A percentile compares a stretch with the other conserved stretches of the same genome.
These are phyloP conservation scores for Eilema sororculum DNA, from an alignment of 2,888 invertebrate species.

Conservation along the genomic window DNA sequence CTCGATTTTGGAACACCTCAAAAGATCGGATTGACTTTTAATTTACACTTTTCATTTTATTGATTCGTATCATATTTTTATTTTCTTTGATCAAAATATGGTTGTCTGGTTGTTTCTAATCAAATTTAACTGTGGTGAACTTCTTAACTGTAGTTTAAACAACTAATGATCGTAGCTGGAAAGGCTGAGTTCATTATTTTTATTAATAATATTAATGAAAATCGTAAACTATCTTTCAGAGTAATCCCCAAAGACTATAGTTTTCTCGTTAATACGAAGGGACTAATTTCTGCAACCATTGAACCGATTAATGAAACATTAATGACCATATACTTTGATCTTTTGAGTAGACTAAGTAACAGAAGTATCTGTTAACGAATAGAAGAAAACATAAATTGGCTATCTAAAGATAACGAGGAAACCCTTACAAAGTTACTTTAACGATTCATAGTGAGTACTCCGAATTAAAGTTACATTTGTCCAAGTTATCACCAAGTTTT, in stretches of 20 bases:
- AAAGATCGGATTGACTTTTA: too few relatives aligned
- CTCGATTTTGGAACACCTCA: too few relatives aligned
- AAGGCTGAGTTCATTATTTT: too few relatives aligned
- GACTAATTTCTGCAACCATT: conserved; percentile 26
- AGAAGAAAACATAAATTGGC: conserved; percentile 17
- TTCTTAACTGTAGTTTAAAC: too few relatives aligned
- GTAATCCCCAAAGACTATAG: neutral
- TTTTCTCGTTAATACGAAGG: neutral
- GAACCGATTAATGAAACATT: conserved; percentile 30
- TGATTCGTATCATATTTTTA: too few relatives aligned
- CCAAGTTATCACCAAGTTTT: neutral
- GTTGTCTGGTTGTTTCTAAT: too few relatives aligned
- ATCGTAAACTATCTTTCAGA: too few relatives aligned
- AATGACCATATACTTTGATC: conserved; percentile 30
- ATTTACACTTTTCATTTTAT: too few relatives aligned
- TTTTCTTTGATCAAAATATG: too few relatives aligned
- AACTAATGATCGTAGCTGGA: too few relatives aligned
- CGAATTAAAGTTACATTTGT: conserved; percentile 9
- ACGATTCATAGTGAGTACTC: conserved; percentile 6
- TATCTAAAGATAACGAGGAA: conserved; percentile 8
- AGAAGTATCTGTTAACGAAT: conserved; percentile 13
- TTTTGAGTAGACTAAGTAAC: conserved; percentile 10
- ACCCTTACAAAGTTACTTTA: conserved; percentile 19
- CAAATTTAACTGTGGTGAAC: too few relatives aligned
- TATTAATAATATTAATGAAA: too few relatives aligned